These are phyloP conservation scores for Tetanocera ferruginea DNA, from an alignment of 2,888 invertebrate genomes.

Conservation along the genomic window DNA sequence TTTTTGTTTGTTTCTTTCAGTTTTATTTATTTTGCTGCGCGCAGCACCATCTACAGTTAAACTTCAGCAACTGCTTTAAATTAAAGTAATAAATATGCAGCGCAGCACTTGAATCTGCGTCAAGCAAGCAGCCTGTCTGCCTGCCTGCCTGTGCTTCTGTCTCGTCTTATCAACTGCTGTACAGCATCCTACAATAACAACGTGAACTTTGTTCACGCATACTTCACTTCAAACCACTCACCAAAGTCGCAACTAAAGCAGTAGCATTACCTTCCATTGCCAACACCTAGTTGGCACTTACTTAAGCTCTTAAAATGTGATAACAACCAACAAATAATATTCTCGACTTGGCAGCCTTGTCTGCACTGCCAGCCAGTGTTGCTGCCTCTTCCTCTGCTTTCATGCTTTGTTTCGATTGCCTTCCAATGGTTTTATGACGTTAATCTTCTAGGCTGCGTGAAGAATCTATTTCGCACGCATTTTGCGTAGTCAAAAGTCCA, in stretches of 20 bases:
- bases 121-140: no score
- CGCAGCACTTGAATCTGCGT: no score
- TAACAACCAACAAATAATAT: conserved; percentile 1
- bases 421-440: background rate
- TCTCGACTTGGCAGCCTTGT: background rate
- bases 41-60: no score
- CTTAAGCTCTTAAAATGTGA: conserved; percentile 9
- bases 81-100: no score
- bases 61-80: no score
- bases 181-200: background rate
- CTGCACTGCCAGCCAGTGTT: background rate
- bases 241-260: background rate
- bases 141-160: no score
- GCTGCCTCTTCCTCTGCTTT: background rate
- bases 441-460: conserved; percentile 7
- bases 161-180: background rate
- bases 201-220: background rate
- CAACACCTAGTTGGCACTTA: background rate
- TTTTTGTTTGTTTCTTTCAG: no score
- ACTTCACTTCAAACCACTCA: background rate
- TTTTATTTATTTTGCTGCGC: no score
- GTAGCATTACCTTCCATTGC: background rate
- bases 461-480: conserved; percentile 9
- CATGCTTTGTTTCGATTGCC: background rate
- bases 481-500: conserved; percentile 1